phyloP scores from a whole-genome alignment of 2,888 invertebrate species.

The Drosophila kanekoi region DNA sequence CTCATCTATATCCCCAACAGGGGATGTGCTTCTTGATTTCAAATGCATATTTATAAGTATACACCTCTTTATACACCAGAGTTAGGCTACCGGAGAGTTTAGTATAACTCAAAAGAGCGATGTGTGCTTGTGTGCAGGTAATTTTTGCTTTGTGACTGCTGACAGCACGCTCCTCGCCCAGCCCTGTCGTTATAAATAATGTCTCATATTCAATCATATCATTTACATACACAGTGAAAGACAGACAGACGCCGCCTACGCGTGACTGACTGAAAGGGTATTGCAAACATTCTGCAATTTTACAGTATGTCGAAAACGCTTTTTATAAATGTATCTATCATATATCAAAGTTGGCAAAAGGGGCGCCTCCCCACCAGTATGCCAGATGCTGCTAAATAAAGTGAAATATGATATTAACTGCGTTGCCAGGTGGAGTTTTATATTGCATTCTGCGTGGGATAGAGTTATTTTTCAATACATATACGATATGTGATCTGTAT shows the following conservation, averaged over 20 bases:
- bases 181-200: conserved; percentile 39
- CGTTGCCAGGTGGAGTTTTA: conserved; percentile 11
- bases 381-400: conserved; percentile 46
- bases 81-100: background rate
- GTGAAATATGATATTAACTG: conserved; percentile 57
- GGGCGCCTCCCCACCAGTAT: conserved; percentile 13
- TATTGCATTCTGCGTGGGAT: conserved; percentile 13
- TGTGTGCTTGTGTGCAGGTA: background rate
- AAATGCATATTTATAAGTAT: background rate
- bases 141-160: background rate
- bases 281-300: conserved; percentile 44
- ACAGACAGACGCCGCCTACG: conserved; percentile 34
- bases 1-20: no score
- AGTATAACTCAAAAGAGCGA: background rate
- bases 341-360: conserved; percentile 54
- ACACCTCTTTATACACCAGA: background rate
- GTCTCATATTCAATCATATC: conserved; percentile 54
- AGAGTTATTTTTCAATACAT: conserved; percentile 18
- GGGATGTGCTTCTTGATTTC: no score
- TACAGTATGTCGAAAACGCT: conserved; percentile 39
- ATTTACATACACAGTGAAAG: conserved; percentile 36
- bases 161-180: background rate
- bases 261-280: conserved; percentile 11
- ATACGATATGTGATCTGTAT: background rate
- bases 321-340: conserved; percentile 54